phyloP scores from a whole-genome alignment of 2,888 invertebrate species.

The Brachyptera putata region DNA sequence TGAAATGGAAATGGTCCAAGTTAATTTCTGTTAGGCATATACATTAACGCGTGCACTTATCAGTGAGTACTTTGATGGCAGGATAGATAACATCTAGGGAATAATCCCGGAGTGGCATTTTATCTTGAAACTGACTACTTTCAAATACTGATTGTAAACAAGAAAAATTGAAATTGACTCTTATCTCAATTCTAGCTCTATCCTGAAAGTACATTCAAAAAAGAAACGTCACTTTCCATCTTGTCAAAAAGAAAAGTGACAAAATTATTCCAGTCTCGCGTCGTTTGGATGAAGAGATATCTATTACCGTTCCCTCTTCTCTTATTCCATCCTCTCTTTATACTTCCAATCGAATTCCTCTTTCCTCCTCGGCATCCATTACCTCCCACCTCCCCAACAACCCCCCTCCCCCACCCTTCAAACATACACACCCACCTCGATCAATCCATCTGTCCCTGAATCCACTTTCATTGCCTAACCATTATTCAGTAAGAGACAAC shows the following conservation, averaged over 20 bases:
- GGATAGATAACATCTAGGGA: too few relatives aligned
- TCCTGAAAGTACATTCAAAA: slow-evolving; percentile 19
- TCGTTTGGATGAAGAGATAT: slow-evolving; percentile 24
- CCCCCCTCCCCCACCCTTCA: slow-evolving; percentile 36
- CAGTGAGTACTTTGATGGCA: too few relatives aligned
- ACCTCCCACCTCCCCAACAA: slow-evolving; percentile 27
- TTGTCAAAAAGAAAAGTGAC: slow-evolving; percentile 27
- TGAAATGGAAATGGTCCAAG: too few relatives aligned
- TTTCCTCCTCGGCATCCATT: slow-evolving; percentile 28
- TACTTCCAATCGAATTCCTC: slow-evolving; percentile 33
- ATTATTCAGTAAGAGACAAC: slow-evolving; percentile 19
- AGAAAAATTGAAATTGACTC: slow-evolving; percentile 21
- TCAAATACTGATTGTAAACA: slow-evolving; percentile 14
- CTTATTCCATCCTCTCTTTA: slow-evolving; percentile 38
- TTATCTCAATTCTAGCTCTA: background rate
- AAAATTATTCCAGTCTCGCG: slow-evolving; percentile 25
- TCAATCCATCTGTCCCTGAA: slow-evolving; percentile 22
- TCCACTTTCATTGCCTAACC: slow-evolving; percentile 22
- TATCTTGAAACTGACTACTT: background rate
- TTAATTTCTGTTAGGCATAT: too few relatives aligned
- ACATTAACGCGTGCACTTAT: too few relatives aligned
- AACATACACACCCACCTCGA: slow-evolving; percentile 24
- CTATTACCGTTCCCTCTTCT: slow-evolving; percentile 36
- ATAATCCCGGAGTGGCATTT: background rate
- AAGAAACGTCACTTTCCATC: slow-evolving; percentile 22